Base-by-base conservation (phyloP, 2,797 vertebrate genomes). In the Harpagifer antarcticus region DNA sequence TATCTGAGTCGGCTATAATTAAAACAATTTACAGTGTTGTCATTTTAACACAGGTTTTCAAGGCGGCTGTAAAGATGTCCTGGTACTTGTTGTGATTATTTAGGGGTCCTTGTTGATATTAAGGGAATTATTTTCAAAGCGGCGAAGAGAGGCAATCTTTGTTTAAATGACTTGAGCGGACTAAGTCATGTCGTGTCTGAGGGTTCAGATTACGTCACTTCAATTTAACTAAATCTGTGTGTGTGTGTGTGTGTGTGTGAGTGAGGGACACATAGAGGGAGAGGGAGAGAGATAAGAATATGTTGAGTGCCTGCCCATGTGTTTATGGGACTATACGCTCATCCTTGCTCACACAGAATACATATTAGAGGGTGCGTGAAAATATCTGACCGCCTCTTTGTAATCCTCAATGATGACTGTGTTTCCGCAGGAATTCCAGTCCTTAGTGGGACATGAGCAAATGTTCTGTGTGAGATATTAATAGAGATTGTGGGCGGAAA, bases 401-500 rank as follows among this genome's bases (percentile, higher is more conserved):
- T 86, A 87, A 88, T 83, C 84, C 75, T 86, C 60, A 14, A 83
- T 78, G 86, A 88, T 75, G 86, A 85, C 87, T 87, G 70, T 78
- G 81, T 89, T 90, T 90, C 84, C 86, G 68, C 79, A 83, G 84
- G 89, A 91, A 93, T 92, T 90, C 89, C 88, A 88, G 85, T 88
- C 91, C 88, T 90, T 89, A 92, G 90, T 84, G 84, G 86, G 92
- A 88, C 90, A 91, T 90, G 84, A 83, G 81, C 82, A 86, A 92
- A 91, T 76, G 88, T 82, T 91, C 72, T 80, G 75, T 79, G 75
- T 49, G 68, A 85, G 86, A 89, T 93, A 93, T 94, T 93, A 93
- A 93, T 94, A 94, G 89, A 89, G 86, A 76, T 90, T 89, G 89
- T 91, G 91, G 90, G 91, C 27, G 86, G 88, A 86, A 91, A 79